Base-by-base conservation (phyloP, 2,888 invertebrate species). In the Cephus rjabovi region DNA sequence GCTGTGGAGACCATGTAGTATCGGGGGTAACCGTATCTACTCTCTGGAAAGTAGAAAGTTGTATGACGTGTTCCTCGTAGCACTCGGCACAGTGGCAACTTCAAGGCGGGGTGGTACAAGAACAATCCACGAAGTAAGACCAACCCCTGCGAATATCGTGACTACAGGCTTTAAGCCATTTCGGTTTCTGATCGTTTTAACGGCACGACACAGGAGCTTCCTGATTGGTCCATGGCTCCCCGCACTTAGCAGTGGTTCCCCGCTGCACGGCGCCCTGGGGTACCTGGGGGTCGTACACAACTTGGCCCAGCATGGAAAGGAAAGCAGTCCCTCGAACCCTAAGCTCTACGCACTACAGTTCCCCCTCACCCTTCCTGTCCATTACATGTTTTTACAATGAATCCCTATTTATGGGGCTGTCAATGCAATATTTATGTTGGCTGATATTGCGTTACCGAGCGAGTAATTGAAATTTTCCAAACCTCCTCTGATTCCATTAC, bases 361-460 rank as follows among this genome's bases (percentile, higher is more conserved):
- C 6, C 23, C 35, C 35, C 74, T 34, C 12, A 0, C 35, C 30
- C 35, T 35, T 15, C 37, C 15, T 35, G 70, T 70, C 85, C 83
- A 86, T 89, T 87, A 89, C 87, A 86, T 89, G 87, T 90, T 90
- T 89, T 89, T 87, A 89, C 87, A 89, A 90, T 89, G 89, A 88
- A 89, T 89, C 87, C 89, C 87, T 88, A 89, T 90, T 90, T 90
- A 88, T 88, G 82, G 86, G 86, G 82, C 88, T 87, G 89, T 89
- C 90, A 89, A 90, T 90, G 87, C 81, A 86, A 88, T 89, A 90
- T 91, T 91, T 90, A 91, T 90, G 89, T 87, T 86, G 82, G 82
- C 84, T 86, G 87, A 89, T 90, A 90, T 90, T 90, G 89, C 88
- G 86, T 87, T 86, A 85, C 87, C 86, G 86, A 87, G 88, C 90